Evolutionary conservation across 1,140 invertebrate genomes (phyloP).

Genomic region (Listronotus oregonensis): DNA sequence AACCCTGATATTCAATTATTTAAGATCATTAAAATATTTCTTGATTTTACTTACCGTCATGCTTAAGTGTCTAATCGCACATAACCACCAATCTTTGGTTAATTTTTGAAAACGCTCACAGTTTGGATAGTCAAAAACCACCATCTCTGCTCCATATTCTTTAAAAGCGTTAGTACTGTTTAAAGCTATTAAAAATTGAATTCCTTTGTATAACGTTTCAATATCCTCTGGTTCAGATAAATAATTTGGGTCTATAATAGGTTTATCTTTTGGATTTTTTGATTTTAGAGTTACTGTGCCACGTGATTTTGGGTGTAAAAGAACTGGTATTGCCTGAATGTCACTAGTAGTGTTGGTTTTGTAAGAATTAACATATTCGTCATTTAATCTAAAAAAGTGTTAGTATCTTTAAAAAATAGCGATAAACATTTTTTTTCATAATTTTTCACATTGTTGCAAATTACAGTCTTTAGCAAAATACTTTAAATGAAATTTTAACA

Average conservation of each 20-base stretch:
- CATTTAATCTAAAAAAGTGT: constrained; percentile 2
- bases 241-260: constrained; percentile 80
- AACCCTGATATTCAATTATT: too few species aligned
- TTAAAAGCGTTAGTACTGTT: constrained; percentile 58
- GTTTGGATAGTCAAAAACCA: neutral
- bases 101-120: neutral
- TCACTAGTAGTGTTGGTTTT: constrained; percentile 12
- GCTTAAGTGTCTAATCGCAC: constrained; percentile 6
- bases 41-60: constrained; percentile 56
- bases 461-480: too few species aligned
- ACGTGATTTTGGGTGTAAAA: constrained; percentile 74
- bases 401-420: too few species aligned
- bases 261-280: constrained; percentile 73
- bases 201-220: constrained; percentile 56
- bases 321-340: constrained; percentile 59
- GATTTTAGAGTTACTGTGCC: constrained; percentile 70
- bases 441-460: too few species aligned
- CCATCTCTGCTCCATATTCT: constrained; percentile 52
- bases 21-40: too few species aligned
- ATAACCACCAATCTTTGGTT: constrained; percentile 18
- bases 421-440: too few species aligned
- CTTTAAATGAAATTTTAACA: too few species aligned
- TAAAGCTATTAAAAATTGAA: constrained; percentile 58
- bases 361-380: neutral
- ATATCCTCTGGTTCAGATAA: constrained; percentile 64